phyloP scores from a whole-genome alignment of 2,888 invertebrate species.

The Drosophila antonietae region DNA sequence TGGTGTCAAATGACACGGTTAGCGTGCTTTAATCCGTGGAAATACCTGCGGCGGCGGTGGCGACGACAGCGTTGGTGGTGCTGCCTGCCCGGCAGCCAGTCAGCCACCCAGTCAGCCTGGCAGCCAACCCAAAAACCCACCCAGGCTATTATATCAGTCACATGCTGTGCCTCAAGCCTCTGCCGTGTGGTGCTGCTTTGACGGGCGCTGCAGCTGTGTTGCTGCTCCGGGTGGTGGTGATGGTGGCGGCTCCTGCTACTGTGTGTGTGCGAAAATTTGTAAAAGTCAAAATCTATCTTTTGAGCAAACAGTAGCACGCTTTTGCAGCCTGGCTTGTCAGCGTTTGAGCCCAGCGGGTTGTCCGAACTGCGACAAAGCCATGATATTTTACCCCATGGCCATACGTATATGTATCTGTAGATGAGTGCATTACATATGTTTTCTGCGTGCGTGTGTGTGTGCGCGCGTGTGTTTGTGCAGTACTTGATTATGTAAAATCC shows the following conservation, averaged over 20 bases:
- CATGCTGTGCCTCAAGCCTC: slow-evolving; percentile 62
- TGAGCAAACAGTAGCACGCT: slow-evolving; percentile 72
- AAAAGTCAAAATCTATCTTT: slow-evolving; percentile 81
- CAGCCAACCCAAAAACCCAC: slow-evolving; percentile 1
- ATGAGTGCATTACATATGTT: slow-evolving; percentile 38
- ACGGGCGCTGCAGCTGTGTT: slow-evolving; percentile 20
- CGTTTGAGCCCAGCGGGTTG: slow-evolving; percentile 50
- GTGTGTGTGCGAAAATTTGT: slow-evolving; percentile 79
- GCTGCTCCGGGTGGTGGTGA: slow-evolving; percentile 31
- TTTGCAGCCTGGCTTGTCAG: slow-evolving; percentile 10
- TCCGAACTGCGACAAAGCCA: slow-evolving; percentile 44
- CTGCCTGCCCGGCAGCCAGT: slow-evolving; percentile 34
- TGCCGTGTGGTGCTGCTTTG: slow-evolving; percentile 27
- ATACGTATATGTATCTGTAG: slow-evolving; percentile 9
- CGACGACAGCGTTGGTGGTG: slow-evolving; percentile 9
- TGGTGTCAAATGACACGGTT: slow-evolving; percentile 83
- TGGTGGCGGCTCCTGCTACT: slow-evolving; percentile 33
- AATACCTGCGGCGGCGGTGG: slow-evolving; percentile 73
- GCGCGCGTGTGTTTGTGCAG: slow-evolving; percentile 28
- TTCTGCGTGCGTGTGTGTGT: slow-evolving; percentile 18
- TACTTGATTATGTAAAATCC: slow-evolving; percentile 82
- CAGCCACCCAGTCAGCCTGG: background rate
- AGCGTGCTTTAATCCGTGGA: slow-evolving; percentile 78
- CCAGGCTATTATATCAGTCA: slow-evolving; percentile 75
- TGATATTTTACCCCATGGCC: slow-evolving; percentile 65